Base-by-base conservation (phyloP, 2,797 vertebrate species). In the Muraenolepis orangiensis region DNA sequence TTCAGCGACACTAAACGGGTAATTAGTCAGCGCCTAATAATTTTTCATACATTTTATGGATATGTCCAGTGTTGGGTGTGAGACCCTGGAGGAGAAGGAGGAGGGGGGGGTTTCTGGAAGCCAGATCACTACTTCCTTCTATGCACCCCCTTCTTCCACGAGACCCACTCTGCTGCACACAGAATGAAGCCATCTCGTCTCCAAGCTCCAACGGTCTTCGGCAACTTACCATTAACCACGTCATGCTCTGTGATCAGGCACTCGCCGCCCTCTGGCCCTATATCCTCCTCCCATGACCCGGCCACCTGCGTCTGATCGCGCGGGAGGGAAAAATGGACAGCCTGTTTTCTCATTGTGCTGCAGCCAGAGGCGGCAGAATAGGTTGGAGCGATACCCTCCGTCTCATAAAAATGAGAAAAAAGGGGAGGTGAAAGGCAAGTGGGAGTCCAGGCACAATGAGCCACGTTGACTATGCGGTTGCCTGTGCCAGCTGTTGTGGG, bases 21-120 rank as follows among this genome's bases (percentile, higher is more conserved):
- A 94, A 94, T 95, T 95, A 94, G 93, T 94, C 91, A 92, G 87
- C 89, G 89, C 83, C 88, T 92, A 92, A 93, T 93, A 89, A 93
- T 94, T 93, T 94, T 91, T 93, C 91, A 94, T 91, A 90, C 77
- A 80, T 92, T 93, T 93, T 94, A 94, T 93, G 89, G 88, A 80
- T 89, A 86, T 90, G 90, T 91, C 89, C 87, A 83, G 81, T 84
- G 80, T 74, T 74, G 85, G 80, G 77, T 82, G 80, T 81, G 77
- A 75, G 64, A 88, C 87, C 84, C 84, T 13, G 16, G 86, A 82
- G 89, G n/a, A n/a, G n/a, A n/a, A n/a, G n/a, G n/a, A n/a, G 78
- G 86, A 88, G 14, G 6, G 51, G 20, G 6, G 4, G n/a, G 10
- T 64, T 64, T 23, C n/a, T 64, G 11, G 26, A 64, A 26, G 66